phyloP scores from a whole-genome alignment of 2,888 invertebrate genomes.

The Caenorhabditis wallacei region DNA sequence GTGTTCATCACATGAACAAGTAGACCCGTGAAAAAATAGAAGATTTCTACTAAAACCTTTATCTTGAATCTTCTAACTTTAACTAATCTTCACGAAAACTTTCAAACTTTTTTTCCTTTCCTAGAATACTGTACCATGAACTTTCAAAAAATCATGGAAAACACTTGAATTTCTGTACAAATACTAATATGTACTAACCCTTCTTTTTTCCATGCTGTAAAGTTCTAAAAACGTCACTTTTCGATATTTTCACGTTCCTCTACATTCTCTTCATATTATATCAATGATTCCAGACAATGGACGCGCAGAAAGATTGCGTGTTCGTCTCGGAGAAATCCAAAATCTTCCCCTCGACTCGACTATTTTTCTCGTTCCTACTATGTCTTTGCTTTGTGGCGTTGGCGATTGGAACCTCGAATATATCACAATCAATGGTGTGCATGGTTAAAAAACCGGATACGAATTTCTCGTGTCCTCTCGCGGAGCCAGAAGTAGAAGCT shows the following conservation, averaged over 20 bases:
- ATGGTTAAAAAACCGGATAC: slow-evolving; percentile 74
- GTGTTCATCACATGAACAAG: slow-evolving; percentile 65
- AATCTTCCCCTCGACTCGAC: slow-evolving; percentile 72
- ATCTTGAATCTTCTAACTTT: background rate
- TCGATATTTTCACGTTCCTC: background rate
- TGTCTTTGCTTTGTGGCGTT: slow-evolving; percentile 80
- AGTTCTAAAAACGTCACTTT: slow-evolving; percentile 7
- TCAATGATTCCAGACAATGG: slow-evolving; percentile 50
- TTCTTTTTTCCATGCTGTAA: slow-evolving; percentile 19
- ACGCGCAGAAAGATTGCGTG: slow-evolving; percentile 63
- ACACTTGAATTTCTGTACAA: background rate
- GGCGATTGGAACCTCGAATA: slow-evolving; percentile 72
- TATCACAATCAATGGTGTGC: slow-evolving; percentile 77
- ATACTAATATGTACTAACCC: slow-evolving; percentile 29
- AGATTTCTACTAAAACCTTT: slow-evolving; percentile 10
- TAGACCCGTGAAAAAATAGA: slow-evolving; percentile 45
- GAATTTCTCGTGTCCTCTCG: slow-evolving; percentile 47
- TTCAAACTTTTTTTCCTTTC: background rate
- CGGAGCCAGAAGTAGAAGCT: slow-evolving; percentile 67
- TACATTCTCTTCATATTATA: background rate
- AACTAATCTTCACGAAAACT: background rate
- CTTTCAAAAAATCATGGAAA: background rate
- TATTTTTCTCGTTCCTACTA: slow-evolving; percentile 78
- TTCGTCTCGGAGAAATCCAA: slow-evolving; percentile 70
- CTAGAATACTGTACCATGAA: background rate